Evolutionary conservation across 2,797 vertebrate genomes (phyloP).

Genomic region (Leptatherina wallacei): DNA sequence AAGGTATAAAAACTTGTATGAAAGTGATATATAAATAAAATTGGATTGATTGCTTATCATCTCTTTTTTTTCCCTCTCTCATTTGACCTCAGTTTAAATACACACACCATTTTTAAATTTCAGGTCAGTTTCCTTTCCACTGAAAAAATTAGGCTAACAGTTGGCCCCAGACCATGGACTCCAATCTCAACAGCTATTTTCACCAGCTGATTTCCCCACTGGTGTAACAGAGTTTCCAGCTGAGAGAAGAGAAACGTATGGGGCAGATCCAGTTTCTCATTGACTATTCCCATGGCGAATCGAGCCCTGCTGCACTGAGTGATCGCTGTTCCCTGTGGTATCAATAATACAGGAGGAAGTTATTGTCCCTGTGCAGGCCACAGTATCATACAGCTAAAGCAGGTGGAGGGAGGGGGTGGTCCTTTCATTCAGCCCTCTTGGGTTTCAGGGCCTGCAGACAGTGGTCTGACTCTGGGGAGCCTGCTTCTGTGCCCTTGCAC

Average conservation of each 20-base stretch:
- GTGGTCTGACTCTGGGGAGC: conserved; percentile 75
- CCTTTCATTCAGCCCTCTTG: conserved; percentile 82
- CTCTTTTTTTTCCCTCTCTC: too few relatives aligned
- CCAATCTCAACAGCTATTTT: conserved; percentile 71
- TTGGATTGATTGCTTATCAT: too few relatives aligned
- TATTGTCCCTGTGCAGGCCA: conserved; percentile 83
- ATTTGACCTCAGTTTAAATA: not conserved
- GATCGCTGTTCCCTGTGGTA: conserved; percentile 82
- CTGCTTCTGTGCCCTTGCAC: conserved; percentile 74
- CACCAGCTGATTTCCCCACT: conserved; percentile 56
- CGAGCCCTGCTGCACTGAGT: conserved; percentile 79
- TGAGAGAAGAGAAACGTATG: conserved; percentile 54
- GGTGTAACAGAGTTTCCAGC: conserved; percentile 59
- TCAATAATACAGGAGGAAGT: conserved; percentile 90
- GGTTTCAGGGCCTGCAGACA: conserved; percentile 81
- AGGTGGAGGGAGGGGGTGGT: conserved; percentile 68
- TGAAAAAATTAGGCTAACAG: not conserved
- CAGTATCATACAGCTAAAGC: conserved; percentile 79
- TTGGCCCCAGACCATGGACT: conserved; percentile 48
- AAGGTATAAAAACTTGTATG: too few relatives aligned
- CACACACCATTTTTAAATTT: not conserved
- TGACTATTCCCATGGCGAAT: conserved; percentile 85
- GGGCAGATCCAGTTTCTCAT: conserved; percentile 83
- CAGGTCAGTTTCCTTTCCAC: not conserved
- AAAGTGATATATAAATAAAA: too few relatives aligned